Conservation (phyloP, 2,797 vertebrate species). For the Neosilurus mollespiculum region DNA sequence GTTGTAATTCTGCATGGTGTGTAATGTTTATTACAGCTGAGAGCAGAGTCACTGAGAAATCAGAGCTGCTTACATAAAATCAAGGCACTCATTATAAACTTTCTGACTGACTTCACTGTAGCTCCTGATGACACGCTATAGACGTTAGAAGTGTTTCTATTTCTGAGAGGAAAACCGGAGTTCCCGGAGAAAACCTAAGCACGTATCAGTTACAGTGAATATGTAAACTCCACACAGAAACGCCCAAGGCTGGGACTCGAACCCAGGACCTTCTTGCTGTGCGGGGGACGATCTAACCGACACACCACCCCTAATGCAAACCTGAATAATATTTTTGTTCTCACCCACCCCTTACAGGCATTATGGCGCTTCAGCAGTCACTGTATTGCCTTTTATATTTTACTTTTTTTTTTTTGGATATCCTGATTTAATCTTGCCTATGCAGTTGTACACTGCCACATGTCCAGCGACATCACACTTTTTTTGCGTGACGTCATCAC, state of each 20-base stretch:
- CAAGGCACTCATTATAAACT: background rate
- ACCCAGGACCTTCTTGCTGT: no score
- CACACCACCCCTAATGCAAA: background rate
- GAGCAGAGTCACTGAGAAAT: constrained; percentile 1
- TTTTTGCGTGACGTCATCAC: no score
- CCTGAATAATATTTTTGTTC: background rate
- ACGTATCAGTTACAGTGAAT: no score
- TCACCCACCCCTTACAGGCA: background rate
- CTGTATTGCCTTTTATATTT: background rate
- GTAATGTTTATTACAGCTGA: background rate
- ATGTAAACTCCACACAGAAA: no score
- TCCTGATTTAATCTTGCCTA: background rate
- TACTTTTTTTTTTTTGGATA: background rate
- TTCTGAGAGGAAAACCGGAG: no score
- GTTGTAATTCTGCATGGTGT: background rate
- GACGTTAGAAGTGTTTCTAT: background rate
- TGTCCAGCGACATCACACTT: no score
- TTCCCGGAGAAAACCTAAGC: no score
- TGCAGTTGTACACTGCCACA: background rate
- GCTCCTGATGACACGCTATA: background rate
- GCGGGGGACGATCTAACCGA: no score
- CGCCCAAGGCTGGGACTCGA: no score
- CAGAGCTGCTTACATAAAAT: background rate
- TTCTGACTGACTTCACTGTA: background rate
- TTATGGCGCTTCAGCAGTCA: background rate